Conservation (phyloP, 1,140 invertebrate species). For the Hesperophylax magnus region DNA sequence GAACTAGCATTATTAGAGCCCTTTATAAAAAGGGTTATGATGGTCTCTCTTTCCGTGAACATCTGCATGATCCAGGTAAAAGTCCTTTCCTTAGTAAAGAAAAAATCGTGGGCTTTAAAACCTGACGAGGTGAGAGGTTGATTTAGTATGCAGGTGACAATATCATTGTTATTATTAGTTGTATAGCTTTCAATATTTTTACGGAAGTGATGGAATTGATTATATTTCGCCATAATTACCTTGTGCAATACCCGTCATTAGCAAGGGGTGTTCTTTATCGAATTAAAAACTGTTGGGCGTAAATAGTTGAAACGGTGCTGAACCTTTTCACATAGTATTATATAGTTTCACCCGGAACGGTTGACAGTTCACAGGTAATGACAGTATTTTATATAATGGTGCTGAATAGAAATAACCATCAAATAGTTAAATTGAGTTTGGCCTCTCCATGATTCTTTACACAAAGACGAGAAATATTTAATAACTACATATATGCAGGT, state of each 20-base stretch:
- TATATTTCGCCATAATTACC: slow-evolving; percentile 36
- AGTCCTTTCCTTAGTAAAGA: no score
- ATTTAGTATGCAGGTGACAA: slow-evolving; percentile 39
- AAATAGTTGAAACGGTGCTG: neutral
- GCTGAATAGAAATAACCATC: no score
- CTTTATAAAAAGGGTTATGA: neutral
- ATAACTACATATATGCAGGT: no score
- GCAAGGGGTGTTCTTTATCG: neutral
- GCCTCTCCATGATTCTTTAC: no score
- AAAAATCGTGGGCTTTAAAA: neutral
- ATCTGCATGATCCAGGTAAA: neutral
- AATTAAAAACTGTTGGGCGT: neutral
- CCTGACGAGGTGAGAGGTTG: neutral
- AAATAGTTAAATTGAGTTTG: no score
- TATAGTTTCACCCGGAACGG: slow-evolving; percentile 14
- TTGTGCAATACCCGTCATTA: slow-evolving; percentile 17
- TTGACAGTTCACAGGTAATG: neutral
- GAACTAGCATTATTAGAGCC: neutral
- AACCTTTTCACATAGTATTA: neutral
- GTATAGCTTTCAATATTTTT: slow-evolving; percentile 29
- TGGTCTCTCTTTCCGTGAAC: neutral
- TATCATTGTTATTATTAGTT: slow-evolving; percentile 21
- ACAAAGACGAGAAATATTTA: no score
- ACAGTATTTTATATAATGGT: neutral
- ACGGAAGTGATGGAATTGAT: slow-evolving; percentile 40